Base-by-base conservation (phyloP, 2,888 invertebrate species). In the Pseudoips prasinana region DNA sequence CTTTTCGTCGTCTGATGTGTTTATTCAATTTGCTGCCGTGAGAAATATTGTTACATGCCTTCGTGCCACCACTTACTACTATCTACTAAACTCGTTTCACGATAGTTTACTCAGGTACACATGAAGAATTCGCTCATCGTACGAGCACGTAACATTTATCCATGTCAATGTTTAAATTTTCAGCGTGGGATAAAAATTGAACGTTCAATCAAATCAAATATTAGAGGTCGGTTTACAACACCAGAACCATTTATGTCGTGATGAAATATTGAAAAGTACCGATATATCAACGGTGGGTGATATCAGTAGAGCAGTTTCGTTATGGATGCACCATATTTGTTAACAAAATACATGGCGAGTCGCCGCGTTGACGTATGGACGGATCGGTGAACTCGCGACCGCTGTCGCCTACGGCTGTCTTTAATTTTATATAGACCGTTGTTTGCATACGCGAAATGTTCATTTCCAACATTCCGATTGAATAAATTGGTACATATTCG, bases 1-100 rank as follows among this genome's bases (percentile, higher is more conserved):
- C 83, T 86, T 81, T 80, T 78, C 75, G 70, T 67, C 83, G 81
- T 82, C 83, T 81, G 82, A 86, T 81, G 85, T 85, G 85, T 82
- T 84, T 82, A 87, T 87, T 86, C 81, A 85, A 86, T 87, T 87
- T 86, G 77, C 69, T 74, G 66, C 61, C 73, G 67, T 62, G 63
- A 66, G 70, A 80, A 84, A 85, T 81, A 76, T 75, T 76, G 81
- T 86, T 85, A 81, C 77, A 72, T 79, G 67, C 67, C 66, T 61
- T 51, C 61, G 57, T 63, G 60, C 56, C 38, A 31, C 33, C 66
- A 65, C 71, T 78, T 72, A 73, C 73, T 70, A 68, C 55, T 56
- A 52, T 56, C 42, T 48, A 47, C 52, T 58, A 58, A 55, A 59
- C 64, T 60, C 46, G 55, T 54, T 56, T 50, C 41, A 41, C 46